phyloP scores from a whole-genome alignment of 2,888 invertebrate genomes.

The Tinea trinotella region DNA sequence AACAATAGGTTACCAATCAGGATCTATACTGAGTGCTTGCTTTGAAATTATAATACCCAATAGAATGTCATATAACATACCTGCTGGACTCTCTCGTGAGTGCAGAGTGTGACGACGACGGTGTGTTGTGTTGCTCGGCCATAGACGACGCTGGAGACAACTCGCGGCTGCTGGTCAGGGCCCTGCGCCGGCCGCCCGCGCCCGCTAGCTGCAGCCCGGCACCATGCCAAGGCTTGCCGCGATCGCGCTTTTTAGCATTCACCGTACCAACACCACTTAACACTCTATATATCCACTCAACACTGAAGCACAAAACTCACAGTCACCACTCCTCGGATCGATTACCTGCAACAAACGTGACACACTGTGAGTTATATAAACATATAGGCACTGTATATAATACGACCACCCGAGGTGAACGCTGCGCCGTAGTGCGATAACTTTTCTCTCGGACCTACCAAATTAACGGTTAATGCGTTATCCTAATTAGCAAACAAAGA shows the following conservation, averaged over 20 bases:
- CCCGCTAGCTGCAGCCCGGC: constrained; percentile 69
- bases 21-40: too few species aligned
- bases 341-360: constrained; percentile 18
- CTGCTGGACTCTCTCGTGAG: constrained; percentile 78
- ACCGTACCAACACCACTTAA: constrained; percentile 30
- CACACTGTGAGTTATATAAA: constrained; percentile 62
- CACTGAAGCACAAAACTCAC: too few species aligned
- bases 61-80: constrained; percentile 30
- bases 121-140: constrained; percentile 90
- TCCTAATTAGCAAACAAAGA: neutral
- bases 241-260: constrained; percentile 54
- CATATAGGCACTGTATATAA: constrained; percentile 34
- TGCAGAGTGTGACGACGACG: constrained; percentile 79
- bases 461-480: neutral
- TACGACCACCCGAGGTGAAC: constrained; percentile 8
- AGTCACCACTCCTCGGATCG: neutral
- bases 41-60: neutral
- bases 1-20: too few species aligned
- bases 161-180: constrained; percentile 70
- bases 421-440: constrained; percentile 7
- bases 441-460: neutral
- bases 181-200: constrained; percentile 72
- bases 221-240: constrained; percentile 68
- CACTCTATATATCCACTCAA: constrained; percentile 10
- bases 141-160: constrained; percentile 89